Base-by-base conservation (phyloP, 1,140 invertebrate species). In the Oreohelix idahoensis region DNA sequence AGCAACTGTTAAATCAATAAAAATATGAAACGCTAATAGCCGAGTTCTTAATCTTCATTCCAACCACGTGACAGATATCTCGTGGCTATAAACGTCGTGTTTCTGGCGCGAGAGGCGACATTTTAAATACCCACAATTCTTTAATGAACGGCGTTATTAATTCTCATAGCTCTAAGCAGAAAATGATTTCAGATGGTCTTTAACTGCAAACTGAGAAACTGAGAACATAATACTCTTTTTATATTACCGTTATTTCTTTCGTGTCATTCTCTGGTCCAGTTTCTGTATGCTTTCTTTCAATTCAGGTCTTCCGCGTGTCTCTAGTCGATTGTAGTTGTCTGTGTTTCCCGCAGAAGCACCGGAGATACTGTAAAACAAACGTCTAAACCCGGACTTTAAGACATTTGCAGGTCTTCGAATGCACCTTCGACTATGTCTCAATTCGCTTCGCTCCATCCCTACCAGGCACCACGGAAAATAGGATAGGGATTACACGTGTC, bases 141-240 rank as follows among this genome's bases (percentile, higher is more conserved):
- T 66, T 66, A 66, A 32, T 35, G 63, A 32, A 11, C 63, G 63
- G 29, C 63, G 63, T 23, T 66, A 29, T 66, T 29, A 66, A 29
- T 10, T 29, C 63, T 17, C 17, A 32, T 66, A 66, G 63, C 63
- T 66, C 0, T 4, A n/a, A 66, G 63, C 63, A 35, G 63, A 29
- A 66, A 66, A 32, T 66, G n/a, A 66, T 5, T 35, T 11, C n/a
- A 32, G 63, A 66, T 32, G 17, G 11, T 32, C n/a, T 66, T 66
- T 66, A 35, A 66, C n/a, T 66, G 63, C n/a, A 66, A 66, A 66
- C 63, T 66, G 63, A 66, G 63, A 66, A 66, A 66, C 63, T 66
- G 63, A 66, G 63, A 66, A 66, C n/a, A 8, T 17, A 66, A 66
- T 66, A 32, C 63, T 1, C 23, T 23, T n/a, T 66, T 66, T 8